These are phyloP conservation scores for Hylyphantes graminicola DNA, from an alignment of 1,140 invertebrate species.

Conservation along the genomic window DNA sequence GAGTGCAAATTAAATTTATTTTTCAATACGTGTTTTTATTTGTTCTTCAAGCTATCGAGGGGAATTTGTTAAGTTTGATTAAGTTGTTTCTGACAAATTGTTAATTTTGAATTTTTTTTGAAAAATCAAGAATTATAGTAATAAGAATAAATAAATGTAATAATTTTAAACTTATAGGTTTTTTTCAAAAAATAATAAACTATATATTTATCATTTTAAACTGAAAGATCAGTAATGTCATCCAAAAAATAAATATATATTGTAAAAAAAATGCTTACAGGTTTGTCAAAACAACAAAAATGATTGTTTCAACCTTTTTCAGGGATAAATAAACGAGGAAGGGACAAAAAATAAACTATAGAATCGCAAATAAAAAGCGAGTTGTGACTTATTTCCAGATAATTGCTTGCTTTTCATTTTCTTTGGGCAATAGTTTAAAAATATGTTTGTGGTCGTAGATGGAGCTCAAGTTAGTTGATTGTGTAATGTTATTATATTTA, in stretches of 20 bases:
- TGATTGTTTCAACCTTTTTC: conserved; percentile 55
- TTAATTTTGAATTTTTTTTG: no score
- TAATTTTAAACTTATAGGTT: no score
- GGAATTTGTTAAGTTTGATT: background rate
- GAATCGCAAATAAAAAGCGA: conserved; percentile 32
- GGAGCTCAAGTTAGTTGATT: conserved; percentile 31
- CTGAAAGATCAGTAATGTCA: no score
- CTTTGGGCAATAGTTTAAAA: conserved; percentile 24
- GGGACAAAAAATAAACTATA: conserved; percentile 41
- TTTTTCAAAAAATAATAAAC: no score
- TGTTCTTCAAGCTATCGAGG: conserved; percentile 47
- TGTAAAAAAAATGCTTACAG: no score
- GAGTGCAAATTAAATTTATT: conserved; percentile 57
- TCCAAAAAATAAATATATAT: no score
- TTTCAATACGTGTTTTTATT: conserved; percentile 59
- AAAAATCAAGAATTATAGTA: no score
- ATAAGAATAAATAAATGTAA: no score
- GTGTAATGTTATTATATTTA: no score
- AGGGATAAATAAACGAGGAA: conserved; percentile 41
- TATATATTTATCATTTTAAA: no score
- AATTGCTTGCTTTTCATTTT: conserved; percentile 58
- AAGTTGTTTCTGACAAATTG: no score
- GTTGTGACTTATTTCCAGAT: conserved; percentile 47
- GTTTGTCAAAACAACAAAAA: no score
- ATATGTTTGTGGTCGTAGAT: conserved; percentile 35